Evolutionary conservation across 2,888 invertebrate genomes (phyloP), one percentile per base, ranked within the genome.

Genomic region (Papilio protenor): DNA sequence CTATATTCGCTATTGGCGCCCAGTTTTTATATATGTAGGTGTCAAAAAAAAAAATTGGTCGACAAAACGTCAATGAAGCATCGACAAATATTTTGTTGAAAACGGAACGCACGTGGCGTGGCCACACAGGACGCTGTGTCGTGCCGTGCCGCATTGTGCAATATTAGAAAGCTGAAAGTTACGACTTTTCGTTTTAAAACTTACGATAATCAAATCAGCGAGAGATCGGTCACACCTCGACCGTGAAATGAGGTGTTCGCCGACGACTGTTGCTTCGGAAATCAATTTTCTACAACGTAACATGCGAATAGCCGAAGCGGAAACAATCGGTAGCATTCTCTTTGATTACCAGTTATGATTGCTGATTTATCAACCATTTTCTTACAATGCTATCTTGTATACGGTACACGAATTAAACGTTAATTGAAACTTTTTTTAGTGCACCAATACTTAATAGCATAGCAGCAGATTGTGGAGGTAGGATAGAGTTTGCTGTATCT

Each of bases 1-100:
- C 61, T 78, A 78, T 79, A 78, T 76, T 71, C 45, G 81, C 81
- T 82, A 80, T 85, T 86, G 90, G 90, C 90, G 90, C 91, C 88
- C 87, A 83, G 86, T 91, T 90, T 91, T 90, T 89, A 18, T 66
- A 8, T 66, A 14, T 66, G 66, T 66, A 40, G 40, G 40, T 66
- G 40, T 84, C 84, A 87, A 83, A 83, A 78, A 83, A 83, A 78
- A 86, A 89, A 86, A 87, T 85, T 85, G 85, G 86, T 87, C 87
- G 90, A 91, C 90, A 87, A 89, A 92, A 88, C 87, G 88, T 92
- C 93, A 92, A 90, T 91, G 90, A 91, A 88, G 87, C 90, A 91
- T 92, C 90, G 89, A 89, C 91, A 92, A 94, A 94, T 93, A 92
- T 94, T 92, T 40, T 91, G 89, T 87, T 84, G 82, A 85, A 82